Base-by-base conservation (phyloP, 2,888 invertebrate genomes). In the Netelia virgata region DNA sequence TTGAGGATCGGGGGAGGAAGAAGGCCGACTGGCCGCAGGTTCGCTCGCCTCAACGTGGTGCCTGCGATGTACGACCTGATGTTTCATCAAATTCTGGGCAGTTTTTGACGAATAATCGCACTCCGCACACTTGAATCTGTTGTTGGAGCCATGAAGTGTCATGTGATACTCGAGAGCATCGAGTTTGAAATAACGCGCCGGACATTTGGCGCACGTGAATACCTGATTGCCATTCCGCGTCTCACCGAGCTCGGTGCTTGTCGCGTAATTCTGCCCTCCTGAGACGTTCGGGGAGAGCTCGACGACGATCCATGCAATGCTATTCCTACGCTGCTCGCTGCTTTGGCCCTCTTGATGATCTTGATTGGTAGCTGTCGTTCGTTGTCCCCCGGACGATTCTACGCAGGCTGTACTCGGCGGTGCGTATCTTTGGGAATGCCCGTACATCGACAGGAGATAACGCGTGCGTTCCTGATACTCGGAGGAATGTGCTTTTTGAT, bases 381-480 rank as follows among this genome's bases (percentile, higher is more conserved):
- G 36, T 70, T 11, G 70, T 87, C 86, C n/a, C 74, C 85, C 84
- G 3, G 84, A 90, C 0, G 90, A 82, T 43, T 93, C 93, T 1
- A 93, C 88, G 72, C 92, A 92, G 0, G 94, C 94, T 0, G 94
- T 93, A 81, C 95, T 94, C 8, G 97, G 97, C 81, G 96, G 96
- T 68, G 95, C 95, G 90, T 96, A 95, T 53, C 95, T 94, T 0
- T 95, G 94, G 88, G 96, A 96, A 43, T 95, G 95, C 50, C 95
- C 95, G 90, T 97, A 96, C 86, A 96, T 94, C 53, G 95, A 95
- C 87, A 96, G 95, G 18, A 97, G 94, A 90, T 96, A 95, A 90
- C 96, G 96, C 8, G 97, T 96, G 91, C 96, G 96, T 41, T 97
- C 96, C 91, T 97, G 96, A 92, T 98, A 97, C 90, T 97, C 97